phyloP scores from a whole-genome alignment of 2,113 vertebrate species.

The Ancistrus triradiatus region DNA sequence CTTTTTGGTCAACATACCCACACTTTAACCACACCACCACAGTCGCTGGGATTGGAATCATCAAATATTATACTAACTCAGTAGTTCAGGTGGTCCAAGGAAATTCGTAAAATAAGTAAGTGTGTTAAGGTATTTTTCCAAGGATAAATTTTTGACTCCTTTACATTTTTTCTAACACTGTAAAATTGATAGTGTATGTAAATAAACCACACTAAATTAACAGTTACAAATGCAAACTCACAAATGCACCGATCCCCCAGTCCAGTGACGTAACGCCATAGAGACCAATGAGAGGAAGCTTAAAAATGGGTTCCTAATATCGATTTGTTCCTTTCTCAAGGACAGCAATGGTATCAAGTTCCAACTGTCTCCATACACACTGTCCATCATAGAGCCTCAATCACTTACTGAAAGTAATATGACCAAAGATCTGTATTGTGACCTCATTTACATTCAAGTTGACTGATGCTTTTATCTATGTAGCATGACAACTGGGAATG shows the following conservation, averaged over 20 bases:
- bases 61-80: no score
- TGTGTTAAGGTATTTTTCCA: no score
- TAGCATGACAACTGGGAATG: background rate
- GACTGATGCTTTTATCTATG: background rate
- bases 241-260: background rate
- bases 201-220: no score
- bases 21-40: no score
- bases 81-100: no score
- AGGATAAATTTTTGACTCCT: no score
- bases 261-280: background rate
- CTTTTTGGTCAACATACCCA: no score
- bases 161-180: no score
- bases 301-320: conserved; percentile 47
- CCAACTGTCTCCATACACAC: conserved; percentile 42
- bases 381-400: conserved; percentile 3
- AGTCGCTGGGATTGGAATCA: no score
- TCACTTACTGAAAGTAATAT: conserved; percentile 7
- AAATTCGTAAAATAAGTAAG: no score
- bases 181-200: no score
- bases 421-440: background rate
- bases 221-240: background rate
- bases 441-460: background rate
- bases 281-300: conserved; percentile 34
- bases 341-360: conserved; percentile 58
- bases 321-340: conserved; percentile 55